These are phyloP conservation scores for Eupithecia insigniata DNA, from an alignment of 2,888 invertebrate genomes.

Conservation along the genomic window DNA sequence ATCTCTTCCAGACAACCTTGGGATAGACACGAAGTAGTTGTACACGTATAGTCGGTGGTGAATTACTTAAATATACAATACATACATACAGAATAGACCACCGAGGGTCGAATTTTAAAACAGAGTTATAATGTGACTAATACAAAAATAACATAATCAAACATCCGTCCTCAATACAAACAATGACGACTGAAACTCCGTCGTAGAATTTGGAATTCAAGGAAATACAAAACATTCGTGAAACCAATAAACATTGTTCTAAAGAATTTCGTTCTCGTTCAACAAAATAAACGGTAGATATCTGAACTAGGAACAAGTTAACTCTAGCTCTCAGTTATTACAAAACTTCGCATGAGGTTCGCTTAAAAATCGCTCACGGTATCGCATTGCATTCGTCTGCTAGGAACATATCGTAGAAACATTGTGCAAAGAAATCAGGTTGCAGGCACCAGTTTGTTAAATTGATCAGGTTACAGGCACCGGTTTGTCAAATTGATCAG, in stretches of 20 bases:
- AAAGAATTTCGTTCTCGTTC: constrained; percentile 9
- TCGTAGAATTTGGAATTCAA: neutral
- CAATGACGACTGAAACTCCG: neutral
- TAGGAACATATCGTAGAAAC: constrained; percentile 42
- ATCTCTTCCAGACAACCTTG: too few species aligned
- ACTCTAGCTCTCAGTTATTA: constrained; percentile 38
- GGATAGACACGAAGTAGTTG: too few species aligned
- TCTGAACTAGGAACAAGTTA: constrained; percentile 39
- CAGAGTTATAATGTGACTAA: too few species aligned
- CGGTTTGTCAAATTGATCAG: too few species aligned
- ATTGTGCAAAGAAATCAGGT: constrained; percentile 16
- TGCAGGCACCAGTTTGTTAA: neutral
- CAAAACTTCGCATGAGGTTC: constrained; percentile 47
- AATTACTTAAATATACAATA: too few species aligned
- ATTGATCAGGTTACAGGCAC: neutral
- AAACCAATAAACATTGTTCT: neutral
- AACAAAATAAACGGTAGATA: constrained; percentile 15
- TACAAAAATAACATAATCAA: too few species aligned
- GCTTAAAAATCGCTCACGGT: constrained; percentile 53
- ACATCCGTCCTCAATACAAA: neutral
- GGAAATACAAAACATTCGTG: neutral
- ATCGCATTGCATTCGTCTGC: constrained; percentile 47
- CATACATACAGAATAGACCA: too few species aligned
- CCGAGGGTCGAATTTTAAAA: too few species aligned
- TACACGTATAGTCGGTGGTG: too few species aligned